Conservation (phyloP, 1,140 invertebrate genomes). For the Drosophila pruinosa region DNA sequence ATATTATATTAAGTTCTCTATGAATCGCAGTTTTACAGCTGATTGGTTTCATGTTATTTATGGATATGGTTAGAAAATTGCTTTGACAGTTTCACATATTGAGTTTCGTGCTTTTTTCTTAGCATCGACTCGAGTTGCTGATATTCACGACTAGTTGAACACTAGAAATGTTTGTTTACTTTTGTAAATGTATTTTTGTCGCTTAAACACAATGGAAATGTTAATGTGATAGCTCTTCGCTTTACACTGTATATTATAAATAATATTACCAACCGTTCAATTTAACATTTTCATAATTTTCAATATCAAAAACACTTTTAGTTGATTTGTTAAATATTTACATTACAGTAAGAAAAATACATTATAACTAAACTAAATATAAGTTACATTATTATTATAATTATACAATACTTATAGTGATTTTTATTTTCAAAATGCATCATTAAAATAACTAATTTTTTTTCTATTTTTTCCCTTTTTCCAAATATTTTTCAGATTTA, state of each 20-base stretch:
- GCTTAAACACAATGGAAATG: no score
- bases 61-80: constrained; percentile 1
- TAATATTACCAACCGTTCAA: no score
- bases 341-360: no score
- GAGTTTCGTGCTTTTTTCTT: background rate
- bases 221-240: no score
- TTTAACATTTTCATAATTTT: no score
- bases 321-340: no score
- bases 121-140: background rate
- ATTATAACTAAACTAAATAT: no score
- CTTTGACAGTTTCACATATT: constrained; percentile 7
- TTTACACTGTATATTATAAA: no score
- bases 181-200: background rate
- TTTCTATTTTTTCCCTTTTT: background rate
- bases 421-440: background rate
- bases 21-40: constrained; percentile 52
- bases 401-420: no score
- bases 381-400: no score
- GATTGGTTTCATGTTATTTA: constrained; percentile 44
- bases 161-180: background rate
- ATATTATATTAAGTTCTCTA: constrained; percentile 28
- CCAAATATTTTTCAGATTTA: background rate
- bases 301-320: no score
- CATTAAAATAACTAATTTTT: no score
- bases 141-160: background rate